Evolutionary conservation across 2,113 vertebrate genomes (phyloP), one percentile per base, ranked within the genome.

Genomic region (Puffinus mauretanicus): DNA sequence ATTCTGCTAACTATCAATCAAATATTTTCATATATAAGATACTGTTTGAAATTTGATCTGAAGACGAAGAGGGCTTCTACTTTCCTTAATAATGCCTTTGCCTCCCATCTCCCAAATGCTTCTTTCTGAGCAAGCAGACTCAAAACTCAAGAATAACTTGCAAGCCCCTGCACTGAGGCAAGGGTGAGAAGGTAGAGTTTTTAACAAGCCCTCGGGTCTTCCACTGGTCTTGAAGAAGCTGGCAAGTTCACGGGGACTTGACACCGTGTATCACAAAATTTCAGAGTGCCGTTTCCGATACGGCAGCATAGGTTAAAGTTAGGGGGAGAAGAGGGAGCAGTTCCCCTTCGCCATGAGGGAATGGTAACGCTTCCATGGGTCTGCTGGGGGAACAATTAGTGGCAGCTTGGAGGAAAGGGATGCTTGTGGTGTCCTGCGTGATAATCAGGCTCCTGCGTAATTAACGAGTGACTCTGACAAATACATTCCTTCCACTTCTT

Each of bases 301-400:
- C 1, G 2, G 20, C 32, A 86, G 3, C 1, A 0, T 3, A n/a
- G 16, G 5, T 42, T 88, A 58, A 90, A 73, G 32, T 34, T 36
- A 27, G 12, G 6, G 62, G 14, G 16, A 17, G 58, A 52, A 86
- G n/a, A 25, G 21, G 46, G 32, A 24, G 15, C 32, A 60, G 24
- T 70, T 82, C 6, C 2, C 11, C 11, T 72, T 80, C 52, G 67
- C 49, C 13, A 1, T 61, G 10, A 27, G 14, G 67, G 4, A 65
- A 44, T 76, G 40, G 14, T 66, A 55, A 8, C 5, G 2, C 12
- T 89, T 81, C 52, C 15, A 11, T 47, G 34, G 19, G 16, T 61
- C 47, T 77, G 22, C 71, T 65, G 46, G 13, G 58, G n/a, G 38
- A 90, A 16, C 7, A 1, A 29, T 49, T 62, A 49, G 17, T 30